phyloP scores from a whole-genome alignment of 1,140 invertebrate genomes.

The Sipha flava region DNA sequence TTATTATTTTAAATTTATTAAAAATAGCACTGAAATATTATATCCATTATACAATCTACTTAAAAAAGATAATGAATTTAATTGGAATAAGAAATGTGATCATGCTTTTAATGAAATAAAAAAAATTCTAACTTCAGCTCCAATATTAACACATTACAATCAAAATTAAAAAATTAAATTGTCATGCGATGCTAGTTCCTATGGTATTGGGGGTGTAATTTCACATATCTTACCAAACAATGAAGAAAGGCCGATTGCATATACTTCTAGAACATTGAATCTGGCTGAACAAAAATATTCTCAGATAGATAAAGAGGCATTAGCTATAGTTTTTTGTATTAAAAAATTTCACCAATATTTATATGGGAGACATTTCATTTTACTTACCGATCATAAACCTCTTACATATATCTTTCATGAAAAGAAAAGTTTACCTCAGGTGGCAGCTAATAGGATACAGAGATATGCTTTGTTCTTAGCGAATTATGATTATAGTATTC shows the following conservation, averaged over 20 bases:
- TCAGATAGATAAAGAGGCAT: constrained; percentile 46
- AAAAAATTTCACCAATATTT: constrained; percentile 43
- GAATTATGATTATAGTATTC: constrained; percentile 25
- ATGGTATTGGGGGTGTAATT: constrained; percentile 42
- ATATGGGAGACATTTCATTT: constrained; percentile 29
- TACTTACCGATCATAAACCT: constrained; percentile 28
- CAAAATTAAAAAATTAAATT: constrained; percentile 37
- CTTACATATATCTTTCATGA: constrained; percentile 29
- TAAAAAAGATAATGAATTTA: constrained; percentile 31
- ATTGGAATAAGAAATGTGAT: constrained; percentile 33
- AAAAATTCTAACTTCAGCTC: constrained; percentile 17
- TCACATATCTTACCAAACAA: constrained; percentile 39
- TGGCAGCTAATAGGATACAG: neutral
- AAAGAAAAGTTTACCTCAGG: constrained; percentile 40
- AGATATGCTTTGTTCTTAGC: constrained; percentile 25
- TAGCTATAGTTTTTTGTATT: constrained; percentile 43
- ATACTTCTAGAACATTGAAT: constrained; percentile 42
- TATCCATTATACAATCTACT: constrained; percentile 33
- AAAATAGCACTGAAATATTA: constrained; percentile 26
- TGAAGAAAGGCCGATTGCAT: constrained; percentile 41
- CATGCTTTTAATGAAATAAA: constrained; percentile 35
- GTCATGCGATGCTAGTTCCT: constrained; percentile 40
- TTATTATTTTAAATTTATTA: constrained; percentile 35
- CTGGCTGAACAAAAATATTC: constrained; percentile 41
- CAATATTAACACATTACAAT: constrained; percentile 40